These are phyloP conservation scores for Gopherus evgoodei DNA, from an alignment of 2,113 vertebrate genomes.

Conservation along the genomic window DNA sequence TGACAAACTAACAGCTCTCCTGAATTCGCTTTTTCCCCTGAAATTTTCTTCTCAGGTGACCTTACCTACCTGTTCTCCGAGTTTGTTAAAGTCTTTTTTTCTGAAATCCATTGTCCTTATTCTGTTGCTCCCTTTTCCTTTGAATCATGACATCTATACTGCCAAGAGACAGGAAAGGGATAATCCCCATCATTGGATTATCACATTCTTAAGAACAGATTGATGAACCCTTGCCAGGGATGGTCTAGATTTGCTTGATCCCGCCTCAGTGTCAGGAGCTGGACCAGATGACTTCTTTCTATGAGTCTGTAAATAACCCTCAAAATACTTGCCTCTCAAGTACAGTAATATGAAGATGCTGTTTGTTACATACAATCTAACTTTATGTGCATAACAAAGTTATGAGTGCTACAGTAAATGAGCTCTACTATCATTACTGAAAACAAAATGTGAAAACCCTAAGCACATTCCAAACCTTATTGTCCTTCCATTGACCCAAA, in stretches of 20 bases:
- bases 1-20: too few relatives aligned
- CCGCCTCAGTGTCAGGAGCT: not conserved
- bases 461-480: not conserved
- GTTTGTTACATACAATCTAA: not conserved
- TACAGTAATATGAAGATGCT: not conserved
- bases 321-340: not conserved
- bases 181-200: not conserved
- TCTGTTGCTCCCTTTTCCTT: too few relatives aligned
- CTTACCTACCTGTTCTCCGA: too few relatives aligned
- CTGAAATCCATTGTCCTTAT: too few relatives aligned
- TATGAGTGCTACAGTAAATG: not conserved
- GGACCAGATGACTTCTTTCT: not conserved
- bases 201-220: not conserved
- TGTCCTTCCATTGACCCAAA: not conserved
- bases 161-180: not conserved
- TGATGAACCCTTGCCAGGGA: not conserved
- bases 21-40: too few relatives aligned
- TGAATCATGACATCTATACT: too few relatives aligned
- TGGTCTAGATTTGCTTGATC: not conserved
- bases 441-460: not conserved
- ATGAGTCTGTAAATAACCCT: not conserved
- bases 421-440: not conserved
- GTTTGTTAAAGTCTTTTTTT: too few relatives aligned
- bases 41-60: too few relatives aligned
- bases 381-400: not conserved